Percentiles rank a stretch among this genome's conserved stretches.
phyloP scores from a whole-genome alignment of 2,113 vertebrate species.

The Plestiodon gilberti region DNA sequence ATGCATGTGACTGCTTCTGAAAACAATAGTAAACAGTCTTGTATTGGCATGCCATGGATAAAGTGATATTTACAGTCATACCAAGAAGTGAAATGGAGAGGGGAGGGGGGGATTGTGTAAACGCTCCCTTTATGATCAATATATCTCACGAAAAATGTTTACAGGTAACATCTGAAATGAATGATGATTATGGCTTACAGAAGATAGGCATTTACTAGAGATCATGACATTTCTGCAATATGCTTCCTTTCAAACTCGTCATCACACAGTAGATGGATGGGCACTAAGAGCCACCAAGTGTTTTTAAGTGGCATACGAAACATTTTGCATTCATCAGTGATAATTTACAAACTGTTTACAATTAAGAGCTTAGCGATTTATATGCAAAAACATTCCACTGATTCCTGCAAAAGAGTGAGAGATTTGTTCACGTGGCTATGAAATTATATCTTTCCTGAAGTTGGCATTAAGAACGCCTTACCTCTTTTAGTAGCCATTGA shows the following conservation, averaged over 20 bases:
- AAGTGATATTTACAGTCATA: constrained; percentile 72
- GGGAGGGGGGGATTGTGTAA: constrained; percentile 62
- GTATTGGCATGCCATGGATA: constrained; percentile 76
- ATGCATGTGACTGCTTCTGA: constrained; percentile 88
- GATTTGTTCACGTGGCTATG: constrained; percentile 56
- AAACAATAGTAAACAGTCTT: constrained; percentile 74
- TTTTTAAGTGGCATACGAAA: constrained; percentile 56
- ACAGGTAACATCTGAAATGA: constrained; percentile 65
- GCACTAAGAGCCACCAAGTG: constrained; percentile 51
- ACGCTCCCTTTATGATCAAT: constrained; percentile 57
- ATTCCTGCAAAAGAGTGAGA: constrained; percentile 58
- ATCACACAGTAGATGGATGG: constrained; percentile 35
- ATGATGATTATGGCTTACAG: constrained; percentile 67
- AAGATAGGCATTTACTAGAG: constrained; percentile 54
- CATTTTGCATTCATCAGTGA: constrained; percentile 65
- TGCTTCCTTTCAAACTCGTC: constrained; percentile 56
- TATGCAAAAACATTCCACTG: constrained; percentile 69
- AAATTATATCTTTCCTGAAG: constrained; percentile 65
- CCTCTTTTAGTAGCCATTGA: constrained; percentile 69
- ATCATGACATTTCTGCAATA: constrained; percentile 56
- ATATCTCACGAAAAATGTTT: constrained; percentile 64
- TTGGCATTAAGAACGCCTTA: constrained; percentile 76
- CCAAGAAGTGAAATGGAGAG: constrained; percentile 66
- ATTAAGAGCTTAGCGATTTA: constrained; percentile 56
- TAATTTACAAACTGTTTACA: constrained; percentile 66